Conservation (phyloP, 2,113 vertebrate genomes). For the Tricholaema leucomelas region DNA sequence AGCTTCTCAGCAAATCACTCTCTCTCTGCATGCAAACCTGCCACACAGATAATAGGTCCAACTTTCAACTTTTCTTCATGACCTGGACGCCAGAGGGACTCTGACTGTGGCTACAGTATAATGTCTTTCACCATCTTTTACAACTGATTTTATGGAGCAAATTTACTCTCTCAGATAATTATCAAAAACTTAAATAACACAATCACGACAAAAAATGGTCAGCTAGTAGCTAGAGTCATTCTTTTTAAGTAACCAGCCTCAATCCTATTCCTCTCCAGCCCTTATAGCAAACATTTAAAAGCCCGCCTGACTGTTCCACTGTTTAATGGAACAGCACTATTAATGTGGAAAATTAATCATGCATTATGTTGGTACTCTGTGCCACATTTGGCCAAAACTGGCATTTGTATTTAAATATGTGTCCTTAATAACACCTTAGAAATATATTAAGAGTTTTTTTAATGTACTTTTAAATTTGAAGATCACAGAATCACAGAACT, state of each 20-base stretch:
- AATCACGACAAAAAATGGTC: background rate
- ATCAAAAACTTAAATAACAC: background rate
- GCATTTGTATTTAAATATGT: background rate
- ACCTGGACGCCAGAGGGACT: background rate
- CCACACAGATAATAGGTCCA: background rate
- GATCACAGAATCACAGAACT: background rate
- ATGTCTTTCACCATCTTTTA: background rate
- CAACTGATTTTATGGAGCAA: background rate
- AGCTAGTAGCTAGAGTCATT: background rate
- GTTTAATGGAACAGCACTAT: too few relatives aligned
- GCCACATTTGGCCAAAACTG: background rate
- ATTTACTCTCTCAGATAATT: background rate
- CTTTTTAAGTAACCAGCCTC: background rate
- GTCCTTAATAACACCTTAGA: background rate
- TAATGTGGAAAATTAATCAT: background rate
- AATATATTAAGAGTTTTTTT: background rate
- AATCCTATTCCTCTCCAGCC: background rate
- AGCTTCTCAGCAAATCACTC: background rate
- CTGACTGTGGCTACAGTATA: background rate
- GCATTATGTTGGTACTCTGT: background rate
- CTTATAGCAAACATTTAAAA: background rate
- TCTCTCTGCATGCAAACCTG: background rate
- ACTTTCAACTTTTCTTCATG: background rate
- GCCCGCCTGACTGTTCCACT: background rate
- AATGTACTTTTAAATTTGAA: background rate